Evolutionary conservation across 2,888 invertebrate species (phyloP), one percentile per base, ranked within the genome.

Genomic region (Spodoptera littoralis): DNA sequence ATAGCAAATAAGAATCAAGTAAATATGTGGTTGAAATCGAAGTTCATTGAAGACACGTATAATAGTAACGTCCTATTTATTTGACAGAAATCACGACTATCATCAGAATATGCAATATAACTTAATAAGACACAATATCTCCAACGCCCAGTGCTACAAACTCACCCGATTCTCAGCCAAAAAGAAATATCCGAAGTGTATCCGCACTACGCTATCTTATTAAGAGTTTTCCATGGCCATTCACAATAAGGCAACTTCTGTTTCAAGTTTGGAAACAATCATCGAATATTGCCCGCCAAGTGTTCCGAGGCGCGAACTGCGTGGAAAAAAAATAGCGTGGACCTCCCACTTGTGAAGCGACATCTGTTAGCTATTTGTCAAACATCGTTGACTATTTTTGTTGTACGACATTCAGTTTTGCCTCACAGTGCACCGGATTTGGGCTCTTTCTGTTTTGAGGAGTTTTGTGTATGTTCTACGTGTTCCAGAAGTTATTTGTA

Each of bases 291-390:
- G 78, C 70, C 65, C 65, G 53, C 66, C 69, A 56, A 77, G 77
- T 77, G 71, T 56, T 70, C 55, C 56, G 70, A 76, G 62, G 60
- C 67, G 68, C 55, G 61, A 70, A 65, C 60, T 46, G 53, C 55
- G 48, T 44, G 46, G 73, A 78, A 81, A 83, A 84, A 84, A 86
- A 81, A 76, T 67, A 50, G 60, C 56, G 66, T 53, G 65, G 77
- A 74, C 83, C 80, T 77, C 83, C 81, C 84, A 80, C 81, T 72
- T 69, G 76, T 74, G 76, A 69, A 76, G 83, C 86, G 89, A 88
- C 92, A 93, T 92, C 92, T 93, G 93, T 86, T 88, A 81, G 85
- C 90, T 90, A 92, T 93, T 93, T 93, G 92, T 93, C 93, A 92
- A 92, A 92, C 90, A 90, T 89, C 89, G 87, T 88, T 90, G 89